Evolutionary conservation across 2,888 invertebrate genomes (phyloP), one percentile per base, ranked within the genome.

Genomic region (Endotricha flammealis): DNA sequence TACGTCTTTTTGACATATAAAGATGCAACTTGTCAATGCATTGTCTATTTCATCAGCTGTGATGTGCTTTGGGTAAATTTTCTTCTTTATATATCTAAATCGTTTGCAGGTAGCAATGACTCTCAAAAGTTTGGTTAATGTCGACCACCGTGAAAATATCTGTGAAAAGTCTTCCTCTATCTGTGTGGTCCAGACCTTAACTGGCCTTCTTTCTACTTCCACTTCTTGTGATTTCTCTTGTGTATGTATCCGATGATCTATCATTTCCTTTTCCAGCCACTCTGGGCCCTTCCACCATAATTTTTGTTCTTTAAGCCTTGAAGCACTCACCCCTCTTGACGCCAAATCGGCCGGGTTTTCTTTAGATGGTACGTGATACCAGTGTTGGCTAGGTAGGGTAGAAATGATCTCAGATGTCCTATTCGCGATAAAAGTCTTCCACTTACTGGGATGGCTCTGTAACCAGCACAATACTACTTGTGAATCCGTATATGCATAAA

Each of bases 281-380:
- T 8, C 13, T 3, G 29, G 29, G 5, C 29, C 29, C 2, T 14
- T 14, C n/a, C 29, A 28, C 38, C 38, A 44, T 14, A 39, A 12
- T 1, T 8, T 4, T 12, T 29, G 11, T 2, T 29, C 20, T 27
- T 12, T 11, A 5, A 38, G 17, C 4, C 8, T 11, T 7, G 33
- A 24, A 10, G 36, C 36, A n/a, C 24, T 17, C 2, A 46, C 13
- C 4, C 39, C 51, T 20, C 54, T 36, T 16, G 54, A 53, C 0
- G 55, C 53, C 22, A 41, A 43, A 33, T 56, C 54, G 0, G 48
- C 49, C 2, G 52, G 55, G 27, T 55, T 56, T 0, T 48, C 38
- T 1, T 32, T 27, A 10, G 39, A 24, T 5, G 17, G 9, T 1
- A 39, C 31, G 12, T 39, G 39, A 16, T 20, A 22, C 35, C 31